Conservation (phyloP, 2,888 invertebrate genomes). For the Parnassius orleans region DNA sequence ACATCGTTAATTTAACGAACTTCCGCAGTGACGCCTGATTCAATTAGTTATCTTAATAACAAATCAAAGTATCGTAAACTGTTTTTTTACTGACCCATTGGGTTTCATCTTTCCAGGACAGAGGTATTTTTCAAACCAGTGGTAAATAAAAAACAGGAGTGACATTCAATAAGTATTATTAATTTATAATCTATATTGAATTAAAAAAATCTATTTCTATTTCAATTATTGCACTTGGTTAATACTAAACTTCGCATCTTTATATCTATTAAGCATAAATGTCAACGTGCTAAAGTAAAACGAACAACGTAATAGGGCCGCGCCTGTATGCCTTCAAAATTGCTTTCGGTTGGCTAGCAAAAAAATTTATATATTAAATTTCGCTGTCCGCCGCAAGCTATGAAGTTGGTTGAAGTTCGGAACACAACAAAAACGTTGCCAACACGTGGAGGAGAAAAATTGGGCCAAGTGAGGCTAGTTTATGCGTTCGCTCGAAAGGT, state of each 20-base stretch:
- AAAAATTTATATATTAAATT: constrained; percentile 53
- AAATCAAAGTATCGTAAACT: too few relatives aligned
- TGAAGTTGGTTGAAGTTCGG: constrained; percentile 34
- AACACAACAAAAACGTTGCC: constrained; percentile 25
- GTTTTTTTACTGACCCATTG: too few relatives aligned
- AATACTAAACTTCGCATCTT: not conserved
- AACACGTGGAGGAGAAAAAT: constrained; percentile 16
- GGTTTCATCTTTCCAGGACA: too few relatives aligned
- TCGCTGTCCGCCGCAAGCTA: constrained; percentile 34
- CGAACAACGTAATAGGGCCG: constrained; percentile 18
- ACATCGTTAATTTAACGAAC: too few relatives aligned
- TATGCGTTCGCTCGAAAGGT: constrained; percentile 22
- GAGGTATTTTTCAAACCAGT: too few relatives aligned
- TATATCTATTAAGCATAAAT: constrained; percentile 9
- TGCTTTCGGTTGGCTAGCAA: constrained; percentile 42
- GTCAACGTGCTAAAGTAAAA: constrained; percentile 13
- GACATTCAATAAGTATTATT: too few relatives aligned
- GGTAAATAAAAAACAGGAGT: too few relatives aligned
- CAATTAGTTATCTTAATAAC: too few relatives aligned
- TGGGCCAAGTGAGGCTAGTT: constrained; percentile 18
- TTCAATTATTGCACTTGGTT: too few relatives aligned
- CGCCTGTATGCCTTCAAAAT: constrained; percentile 36
- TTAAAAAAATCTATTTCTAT: too few relatives aligned
- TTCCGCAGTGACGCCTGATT: too few relatives aligned
- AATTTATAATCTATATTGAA: too few relatives aligned